These are phyloP conservation scores for Sweltsa coloradensis DNA, from an alignment of 1,140 invertebrate genomes.

Conservation along the genomic window DNA sequence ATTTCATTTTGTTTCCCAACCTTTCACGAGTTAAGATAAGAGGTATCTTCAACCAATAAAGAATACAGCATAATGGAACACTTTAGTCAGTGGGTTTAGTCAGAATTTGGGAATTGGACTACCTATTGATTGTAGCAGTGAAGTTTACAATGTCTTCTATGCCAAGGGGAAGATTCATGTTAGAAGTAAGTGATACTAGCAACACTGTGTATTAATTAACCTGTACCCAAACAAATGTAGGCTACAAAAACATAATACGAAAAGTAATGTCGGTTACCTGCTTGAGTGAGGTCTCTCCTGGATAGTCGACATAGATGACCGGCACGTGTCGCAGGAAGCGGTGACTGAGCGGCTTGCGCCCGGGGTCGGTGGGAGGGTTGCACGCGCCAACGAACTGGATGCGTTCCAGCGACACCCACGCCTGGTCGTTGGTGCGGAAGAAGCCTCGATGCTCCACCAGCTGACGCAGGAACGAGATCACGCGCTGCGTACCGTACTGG, in stretches of 20 bases:
- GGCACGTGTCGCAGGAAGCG: slow-evolving; percentile 87
- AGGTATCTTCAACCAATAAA: no score
- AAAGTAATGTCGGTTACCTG: no score
- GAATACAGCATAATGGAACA: no score
- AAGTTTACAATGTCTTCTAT: no score
- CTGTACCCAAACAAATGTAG: no score
- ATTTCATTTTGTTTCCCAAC: slow-evolving; percentile 5
- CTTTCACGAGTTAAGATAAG: background rate
- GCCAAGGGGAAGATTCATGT: no score
- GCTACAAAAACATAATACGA: no score
- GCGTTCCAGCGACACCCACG: slow-evolving; percentile 91
- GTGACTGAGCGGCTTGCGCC: slow-evolving; percentile 93
- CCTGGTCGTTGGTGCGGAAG: slow-evolving; percentile 86
- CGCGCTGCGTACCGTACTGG: slow-evolving; percentile 93
- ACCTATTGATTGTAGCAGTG: no score
- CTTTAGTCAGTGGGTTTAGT: no score
- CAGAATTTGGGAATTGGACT: no score
- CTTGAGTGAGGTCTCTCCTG: slow-evolving; percentile 91
- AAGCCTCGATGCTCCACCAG: slow-evolving; percentile 91
- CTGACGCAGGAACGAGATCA: slow-evolving; percentile 96
- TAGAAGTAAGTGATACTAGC: no score
- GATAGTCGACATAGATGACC: slow-evolving; percentile 99
- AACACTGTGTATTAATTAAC: no score
- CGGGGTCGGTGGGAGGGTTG: slow-evolving; percentile 99
- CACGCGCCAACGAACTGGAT: slow-evolving; percentile 99